Conservation (phyloP, 2,113 vertebrate genomes). For the Charina bottae region DNA sequence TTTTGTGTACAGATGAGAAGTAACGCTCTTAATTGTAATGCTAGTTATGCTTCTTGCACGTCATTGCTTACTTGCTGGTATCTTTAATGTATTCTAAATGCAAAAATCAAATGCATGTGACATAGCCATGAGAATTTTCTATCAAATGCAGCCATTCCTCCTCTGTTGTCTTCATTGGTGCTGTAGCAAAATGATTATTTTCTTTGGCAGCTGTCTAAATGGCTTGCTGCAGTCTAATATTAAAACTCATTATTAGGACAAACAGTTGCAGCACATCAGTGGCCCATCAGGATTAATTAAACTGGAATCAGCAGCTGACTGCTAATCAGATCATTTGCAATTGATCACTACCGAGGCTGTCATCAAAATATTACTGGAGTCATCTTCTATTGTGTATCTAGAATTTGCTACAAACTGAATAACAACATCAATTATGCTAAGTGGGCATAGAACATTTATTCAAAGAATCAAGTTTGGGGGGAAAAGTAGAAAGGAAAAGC, state of each 20-base stretch:
- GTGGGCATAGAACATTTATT: neutral
- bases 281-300: constrained; percentile 99
- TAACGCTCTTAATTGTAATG: constrained; percentile 74
- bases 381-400: constrained; percentile 43
- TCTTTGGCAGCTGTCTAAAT: constrained; percentile 88
- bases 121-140: constrained; percentile 75
- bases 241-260: constrained; percentile 96
- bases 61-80: constrained; percentile 74
- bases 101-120: constrained; percentile 77
- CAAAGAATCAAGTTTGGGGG: neutral
- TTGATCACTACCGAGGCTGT: constrained; percentile 81
- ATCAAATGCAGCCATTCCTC: constrained; percentile 74
- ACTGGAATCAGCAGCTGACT: constrained; percentile 90
- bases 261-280: constrained; percentile 94
- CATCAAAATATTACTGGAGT: constrained; percentile 68
- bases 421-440: constrained; percentile 7
- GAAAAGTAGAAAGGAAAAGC: constrained; percentile 27
- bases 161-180: constrained; percentile 69
- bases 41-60: constrained; percentile 61
- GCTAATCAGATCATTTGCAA: constrained; percentile 88
- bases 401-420: constrained; percentile 27
- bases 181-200: constrained; percentile 77
- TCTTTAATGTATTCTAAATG: constrained; percentile 69
- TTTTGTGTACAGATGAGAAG: constrained; percentile 73
- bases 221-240: constrained; percentile 89